A percentile compares a stretch with the other conserved stretches of the same genome.
phyloP scores from a whole-genome alignment of 2,888 invertebrate species.

The Thalpophila matura region DNA sequence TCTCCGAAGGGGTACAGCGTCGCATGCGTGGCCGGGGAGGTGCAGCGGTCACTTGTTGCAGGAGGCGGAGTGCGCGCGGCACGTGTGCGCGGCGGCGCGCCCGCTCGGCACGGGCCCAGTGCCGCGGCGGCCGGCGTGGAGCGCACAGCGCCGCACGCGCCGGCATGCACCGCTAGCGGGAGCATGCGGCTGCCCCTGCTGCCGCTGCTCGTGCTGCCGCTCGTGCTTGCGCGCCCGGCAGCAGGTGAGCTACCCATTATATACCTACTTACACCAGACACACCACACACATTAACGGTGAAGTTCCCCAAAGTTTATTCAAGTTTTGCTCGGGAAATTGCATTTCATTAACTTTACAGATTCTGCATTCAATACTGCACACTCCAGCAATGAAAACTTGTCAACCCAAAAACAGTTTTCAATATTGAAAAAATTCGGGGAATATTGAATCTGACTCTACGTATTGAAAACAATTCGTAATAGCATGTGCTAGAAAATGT shows the following conservation, averaged over 20 bases:
- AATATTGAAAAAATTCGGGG: conserved; percentile 5
- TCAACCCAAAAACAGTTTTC: conserved; percentile 21
- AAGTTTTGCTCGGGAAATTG: conserved; percentile 32
- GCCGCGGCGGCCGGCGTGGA: conserved; percentile 76
- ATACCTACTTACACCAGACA: conserved; percentile 24
- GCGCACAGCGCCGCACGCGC: conserved; percentile 81
- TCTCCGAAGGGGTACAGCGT: too few species aligned
- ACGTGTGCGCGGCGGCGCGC: conserved; percentile 68
- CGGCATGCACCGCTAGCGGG: conserved; percentile 85
- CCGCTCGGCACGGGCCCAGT: conserved; percentile 65
- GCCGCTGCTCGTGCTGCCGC: conserved; percentile 88
- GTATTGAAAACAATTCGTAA: background rate
- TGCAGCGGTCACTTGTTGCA: conserved; percentile 71
- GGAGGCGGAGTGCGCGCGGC: conserved; percentile 62
- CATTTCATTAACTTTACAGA: conserved; percentile 40
- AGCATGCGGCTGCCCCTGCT: conserved; percentile 89
- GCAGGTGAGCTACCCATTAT: conserved; percentile 78
- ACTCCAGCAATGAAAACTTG: conserved; percentile 18
- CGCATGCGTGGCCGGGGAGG: too few species aligned
- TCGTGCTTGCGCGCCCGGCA: conserved; percentile 88
- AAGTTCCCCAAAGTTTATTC: conserved; percentile 36
- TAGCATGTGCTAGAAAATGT: background rate
- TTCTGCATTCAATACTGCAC: conserved; percentile 9
- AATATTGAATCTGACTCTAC: background rate
- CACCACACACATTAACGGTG: conserved; percentile 28